phyloP scores from a whole-genome alignment of 2,113 vertebrate species.

The Aspiorhynchus laticeps region DNA sequence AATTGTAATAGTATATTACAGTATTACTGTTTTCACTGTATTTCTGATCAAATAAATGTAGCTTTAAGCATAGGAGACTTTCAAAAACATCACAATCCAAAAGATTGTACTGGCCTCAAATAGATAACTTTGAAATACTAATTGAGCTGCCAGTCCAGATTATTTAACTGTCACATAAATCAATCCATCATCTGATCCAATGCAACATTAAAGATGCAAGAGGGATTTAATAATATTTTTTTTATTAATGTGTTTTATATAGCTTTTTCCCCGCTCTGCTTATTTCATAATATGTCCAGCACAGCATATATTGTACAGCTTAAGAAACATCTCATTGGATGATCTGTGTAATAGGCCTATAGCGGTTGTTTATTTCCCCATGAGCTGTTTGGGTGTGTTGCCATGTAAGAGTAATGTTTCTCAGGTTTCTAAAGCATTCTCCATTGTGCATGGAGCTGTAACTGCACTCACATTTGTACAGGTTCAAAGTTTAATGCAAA shows the following conservation, averaged over 20 bases:
- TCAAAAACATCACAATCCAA: too few species aligned
- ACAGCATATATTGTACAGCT: neutral
- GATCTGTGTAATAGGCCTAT: slow-evolving; percentile 39
- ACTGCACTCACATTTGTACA: neutral
- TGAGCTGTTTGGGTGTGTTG: slow-evolving; percentile 25
- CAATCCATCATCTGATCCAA: neutral
- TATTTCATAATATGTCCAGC: neutral
- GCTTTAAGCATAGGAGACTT: too few species aligned
- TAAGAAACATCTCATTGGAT: slow-evolving; percentile 53
- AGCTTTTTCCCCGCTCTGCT: too few species aligned
- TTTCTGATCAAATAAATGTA: neutral
- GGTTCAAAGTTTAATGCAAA: neutral
- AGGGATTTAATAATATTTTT: too few species aligned
- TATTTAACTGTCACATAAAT: neutral
- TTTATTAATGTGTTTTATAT: too few species aligned
- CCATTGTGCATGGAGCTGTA: slow-evolving; percentile 35
- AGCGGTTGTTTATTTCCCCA: neutral
- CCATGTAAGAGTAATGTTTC: slow-evolving; percentile 45
- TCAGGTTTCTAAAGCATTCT: slow-evolving; percentile 61
- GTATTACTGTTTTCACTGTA: neutral
- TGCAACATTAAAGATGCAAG: neutral
- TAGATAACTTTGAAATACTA: neutral
- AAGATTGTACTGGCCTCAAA: too few species aligned
- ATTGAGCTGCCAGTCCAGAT: neutral
- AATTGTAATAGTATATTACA: too few species aligned